Base-by-base conservation (phyloP, 1,140 invertebrate genomes). In the Ceratina calcarata region DNA sequence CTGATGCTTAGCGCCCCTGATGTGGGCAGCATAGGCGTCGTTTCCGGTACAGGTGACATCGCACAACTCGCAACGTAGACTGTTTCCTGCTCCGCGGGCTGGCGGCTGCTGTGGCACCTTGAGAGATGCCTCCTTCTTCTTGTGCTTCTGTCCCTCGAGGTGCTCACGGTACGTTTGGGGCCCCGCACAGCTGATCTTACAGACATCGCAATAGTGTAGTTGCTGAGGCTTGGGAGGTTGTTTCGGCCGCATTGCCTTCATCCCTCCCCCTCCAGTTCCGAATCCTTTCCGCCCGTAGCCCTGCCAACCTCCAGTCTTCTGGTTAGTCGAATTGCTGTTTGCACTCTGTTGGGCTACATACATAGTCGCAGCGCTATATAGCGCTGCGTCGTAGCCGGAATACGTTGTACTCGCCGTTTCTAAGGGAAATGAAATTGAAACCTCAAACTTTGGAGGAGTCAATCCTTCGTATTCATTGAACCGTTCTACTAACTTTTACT, bases 21-120 rank as follows among this genome's bases (percentile, higher is more conserved):
- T 98, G 94, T 99, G 99, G 51, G 99, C 98, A 53, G 98, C 98
- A 94, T 99, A 99, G 0, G 99, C 98, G 94, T 99, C 99, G 65
- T 97, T 96, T 67, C 98, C 98, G 12, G 99, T 99, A 92, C 99
- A 99, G 18, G 98, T 98, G 8, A 99, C 98, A 93, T 99, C 98
- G 92, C 99, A 99, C 13, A 99, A 94, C 90, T 98, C 97, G 92
- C 97, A 98, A 57, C 97, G 94, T 72, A 97, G 93, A 4, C 94
- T 95, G 89, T 97, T 97, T 37, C 95, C 95, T 75, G 95, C 95
- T 32, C 90, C 92, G 7, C 89, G 88, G 4, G 91, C 91, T 64
- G 90, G 93, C 88, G 89, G 94, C 89, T 91, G 94, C 86, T 93
- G 91, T 53, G 94, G 95, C 94, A 94, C 95, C 93, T 99, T 99